Evolutionary conservation across 2,797 vertebrate genomes (phyloP).

Genomic region (Typhlichthys subterraneus): DNA sequence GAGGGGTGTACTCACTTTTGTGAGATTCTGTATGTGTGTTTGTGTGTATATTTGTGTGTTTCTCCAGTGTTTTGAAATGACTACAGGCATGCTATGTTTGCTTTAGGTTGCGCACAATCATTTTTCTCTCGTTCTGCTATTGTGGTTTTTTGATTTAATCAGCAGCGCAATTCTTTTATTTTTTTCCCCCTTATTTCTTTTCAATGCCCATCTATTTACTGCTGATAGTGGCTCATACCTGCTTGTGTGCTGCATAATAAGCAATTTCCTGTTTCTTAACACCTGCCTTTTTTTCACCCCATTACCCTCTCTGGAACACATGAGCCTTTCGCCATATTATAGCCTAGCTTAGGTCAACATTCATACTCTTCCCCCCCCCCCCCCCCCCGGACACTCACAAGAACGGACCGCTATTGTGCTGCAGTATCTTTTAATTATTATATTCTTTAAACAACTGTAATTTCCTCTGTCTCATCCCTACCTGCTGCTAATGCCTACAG

Average conservation of each 20-base stretch:
- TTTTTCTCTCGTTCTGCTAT: background rate
- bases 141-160: slow-evolving; percentile 26
- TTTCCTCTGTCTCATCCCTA: slow-evolving; percentile 56
- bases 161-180: slow-evolving; percentile 2
- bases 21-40: too few relatives aligned
- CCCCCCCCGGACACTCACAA: slow-evolving; percentile 20
- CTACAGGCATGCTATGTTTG: background rate
- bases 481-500: slow-evolving; percentile 61
- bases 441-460: slow-evolving; percentile 47
- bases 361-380: slow-evolving; percentile 28
- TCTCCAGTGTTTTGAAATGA: too few relatives aligned
- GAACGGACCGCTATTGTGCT: slow-evolving; percentile 15
- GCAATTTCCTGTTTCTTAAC: slow-evolving; percentile 58
- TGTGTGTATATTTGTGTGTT: too few relatives aligned
- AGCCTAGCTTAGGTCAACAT: slow-evolving; percentile 27
- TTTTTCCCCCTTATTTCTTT: slow-evolving; percentile 18
- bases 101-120: background rate
- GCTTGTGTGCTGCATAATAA: slow-evolving; percentile 41
- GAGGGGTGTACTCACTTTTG: too few relatives aligned
- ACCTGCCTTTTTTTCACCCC: slow-evolving; percentile 59
- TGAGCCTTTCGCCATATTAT: slow-evolving; percentile 41
- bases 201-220: slow-evolving; percentile 31
- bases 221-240: slow-evolving; percentile 55
- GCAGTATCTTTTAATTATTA: slow-evolving; percentile 43
- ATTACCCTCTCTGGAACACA: slow-evolving; percentile 52